Evolutionary conservation across 2,797 vertebrate species (phyloP).

Genomic region (Selene dorsalis): DNA sequence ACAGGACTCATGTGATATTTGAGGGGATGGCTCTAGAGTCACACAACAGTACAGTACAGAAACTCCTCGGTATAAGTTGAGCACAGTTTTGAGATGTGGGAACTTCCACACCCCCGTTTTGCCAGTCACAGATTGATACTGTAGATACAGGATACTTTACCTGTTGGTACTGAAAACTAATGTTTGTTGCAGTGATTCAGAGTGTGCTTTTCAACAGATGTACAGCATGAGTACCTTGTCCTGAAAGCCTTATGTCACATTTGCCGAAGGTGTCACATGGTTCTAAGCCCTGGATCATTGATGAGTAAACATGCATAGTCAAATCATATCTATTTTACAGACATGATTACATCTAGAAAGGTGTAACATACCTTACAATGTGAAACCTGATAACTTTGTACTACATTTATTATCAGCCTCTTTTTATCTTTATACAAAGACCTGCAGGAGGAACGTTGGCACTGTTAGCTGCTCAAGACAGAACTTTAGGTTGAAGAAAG

Average conservation of each 20-base stretch:
- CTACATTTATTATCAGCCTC: neutral
- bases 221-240: neutral
- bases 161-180: neutral
- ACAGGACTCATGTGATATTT: constrained; percentile 1
- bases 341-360: neutral
- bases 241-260: neutral
- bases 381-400: neutral
- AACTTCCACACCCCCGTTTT: neutral
- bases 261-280: neutral
- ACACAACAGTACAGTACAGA: neutral
- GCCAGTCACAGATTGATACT: neutral
- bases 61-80: too few relatives aligned
- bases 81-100: neutral
- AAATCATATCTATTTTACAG: neutral
- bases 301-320: neutral
- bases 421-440: constrained; percentile 4
- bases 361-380: neutral
- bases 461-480: constrained; percentile 1
- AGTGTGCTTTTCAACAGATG: neutral
- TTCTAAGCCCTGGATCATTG: too few relatives aligned
- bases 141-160: neutral
- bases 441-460: neutral
- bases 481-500: constrained; percentile 14
- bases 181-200: neutral
- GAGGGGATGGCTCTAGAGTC: neutral